Conservation (phyloP, 2,797 vertebrate genomes). For the Avahi laniger region DNA sequence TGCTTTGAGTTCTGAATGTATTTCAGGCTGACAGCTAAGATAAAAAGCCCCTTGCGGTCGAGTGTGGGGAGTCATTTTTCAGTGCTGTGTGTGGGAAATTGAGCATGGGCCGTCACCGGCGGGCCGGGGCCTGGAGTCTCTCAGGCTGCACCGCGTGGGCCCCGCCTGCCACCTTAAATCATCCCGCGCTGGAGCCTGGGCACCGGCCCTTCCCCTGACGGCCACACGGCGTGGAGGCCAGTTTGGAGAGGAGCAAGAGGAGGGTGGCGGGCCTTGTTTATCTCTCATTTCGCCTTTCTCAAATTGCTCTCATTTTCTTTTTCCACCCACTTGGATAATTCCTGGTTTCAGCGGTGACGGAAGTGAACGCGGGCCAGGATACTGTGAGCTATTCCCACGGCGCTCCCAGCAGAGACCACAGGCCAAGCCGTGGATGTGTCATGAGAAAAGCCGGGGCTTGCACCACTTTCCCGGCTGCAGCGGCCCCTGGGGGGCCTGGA, state of each 20-base stretch:
- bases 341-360: slow-evolving; percentile 47
- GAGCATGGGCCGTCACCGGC: slow-evolving; percentile 37
- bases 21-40: slow-evolving; percentile 78
- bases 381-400: slow-evolving; percentile 56
- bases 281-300: neutral
- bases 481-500: neutral
- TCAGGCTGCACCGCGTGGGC: neutral
- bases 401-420: neutral
- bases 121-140: neutral
- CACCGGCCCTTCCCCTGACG: neutral
- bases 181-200: neutral
- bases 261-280: neutral
- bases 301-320: slow-evolving; percentile 60
- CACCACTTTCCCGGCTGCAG: accelerated
- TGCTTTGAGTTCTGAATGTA: slow-evolving; percentile 72
- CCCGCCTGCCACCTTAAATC: neutral
- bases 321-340: slow-evolving; percentile 70
- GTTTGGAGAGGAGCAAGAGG: neutral
- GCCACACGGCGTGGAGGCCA: neutral
- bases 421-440: slow-evolving; percentile 36
- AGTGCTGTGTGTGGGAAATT: slow-evolving; percentile 77
- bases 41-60: slow-evolving; percentile 73
- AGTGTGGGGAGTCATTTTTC: slow-evolving; percentile 54
- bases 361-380: slow-evolving; percentile 29
- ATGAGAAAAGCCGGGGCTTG: slow-evolving; percentile 6